Percentiles rank a stretch among this genome's conserved stretches.
phyloP scores from a whole-genome alignment of 2,888 invertebrate species.

The Craniophora ligustri region DNA sequence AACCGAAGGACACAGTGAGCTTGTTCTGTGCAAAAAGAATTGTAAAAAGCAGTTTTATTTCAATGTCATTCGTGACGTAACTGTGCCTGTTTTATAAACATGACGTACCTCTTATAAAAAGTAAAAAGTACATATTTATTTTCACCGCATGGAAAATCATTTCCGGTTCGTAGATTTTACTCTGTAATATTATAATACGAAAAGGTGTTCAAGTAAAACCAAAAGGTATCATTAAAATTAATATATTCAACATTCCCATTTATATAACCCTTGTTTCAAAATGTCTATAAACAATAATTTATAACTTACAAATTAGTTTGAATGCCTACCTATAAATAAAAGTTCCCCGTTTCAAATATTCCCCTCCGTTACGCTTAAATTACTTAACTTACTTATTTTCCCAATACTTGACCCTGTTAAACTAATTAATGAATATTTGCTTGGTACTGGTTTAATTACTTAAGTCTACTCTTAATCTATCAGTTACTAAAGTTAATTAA shows the following conservation, averaged over 20 bases:
- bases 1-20: no score
- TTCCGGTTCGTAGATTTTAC: no score
- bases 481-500: conserved; percentile 51
- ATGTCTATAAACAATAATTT: conserved; percentile 44
- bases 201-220: conserved; percentile 29
- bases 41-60: no score
- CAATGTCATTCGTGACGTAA: no score
- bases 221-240: conserved; percentile 43
- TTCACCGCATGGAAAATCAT: no score
- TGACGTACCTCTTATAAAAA: no score
- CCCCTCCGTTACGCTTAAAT: conserved; percentile 21
- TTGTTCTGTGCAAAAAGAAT: no score
- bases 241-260: conserved; percentile 46
- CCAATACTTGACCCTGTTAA: conserved; percentile 34
- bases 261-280: conserved; percentile 32
- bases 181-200: no score
- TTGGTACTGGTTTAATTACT: conserved; percentile 80
- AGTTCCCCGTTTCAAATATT: conserved; percentile 33
- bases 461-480: conserved; percentile 45
- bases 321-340: conserved; percentile 47
- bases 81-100: no score
- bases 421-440: conserved; percentile 75
- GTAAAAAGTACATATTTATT: no score
- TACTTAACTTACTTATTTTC: conserved; percentile 19
- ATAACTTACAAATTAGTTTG: conserved; percentile 46